Evolutionary conservation across 1,140 invertebrate genomes (phyloP).

Genomic region (Sycobia sp.): DNA sequence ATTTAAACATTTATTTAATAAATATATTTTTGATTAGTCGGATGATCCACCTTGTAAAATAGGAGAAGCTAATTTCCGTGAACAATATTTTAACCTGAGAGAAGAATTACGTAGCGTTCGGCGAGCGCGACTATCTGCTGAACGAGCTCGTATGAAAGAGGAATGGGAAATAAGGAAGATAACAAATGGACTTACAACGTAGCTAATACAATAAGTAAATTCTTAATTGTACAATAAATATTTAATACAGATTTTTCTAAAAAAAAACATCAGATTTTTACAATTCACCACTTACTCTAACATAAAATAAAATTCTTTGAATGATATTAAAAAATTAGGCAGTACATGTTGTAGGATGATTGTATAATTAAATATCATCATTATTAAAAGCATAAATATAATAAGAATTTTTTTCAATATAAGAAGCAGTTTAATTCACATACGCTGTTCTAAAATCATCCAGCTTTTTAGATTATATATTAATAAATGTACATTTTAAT

Average conservation of each 20-base stretch:
- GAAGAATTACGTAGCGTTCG: slow-evolving; percentile 69
- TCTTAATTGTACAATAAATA: slow-evolving; percentile 33
- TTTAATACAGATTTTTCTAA: slow-evolving; percentile 29
- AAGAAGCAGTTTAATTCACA: too few relatives aligned
- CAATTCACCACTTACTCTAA: slow-evolving; percentile 23
- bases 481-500: too few relatives aligned
- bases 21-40: slow-evolving; percentile 34
- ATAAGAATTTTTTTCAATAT: too few relatives aligned
- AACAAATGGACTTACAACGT: slow-evolving; percentile 16
- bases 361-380: slow-evolving; percentile 1
- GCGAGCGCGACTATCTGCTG: slow-evolving; percentile 47
- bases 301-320: slow-evolving; percentile 17
- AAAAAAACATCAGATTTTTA: slow-evolving; percentile 21
- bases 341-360: background rate
- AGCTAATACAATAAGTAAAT: slow-evolving; percentile 10
- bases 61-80: slow-evolving; percentile 62
- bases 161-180: slow-evolving; percentile 48
- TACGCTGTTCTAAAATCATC: too few relatives aligned
- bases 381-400: background rate
- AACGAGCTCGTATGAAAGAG: slow-evolving; percentile 48
- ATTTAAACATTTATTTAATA: slow-evolving; percentile 7
- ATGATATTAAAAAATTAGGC: too few relatives aligned
- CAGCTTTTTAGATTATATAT: too few relatives aligned
- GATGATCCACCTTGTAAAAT: slow-evolving; percentile 48
- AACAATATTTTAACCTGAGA: slow-evolving; percentile 71